These are phyloP conservation scores for Pachymerium ferrugineum DNA, from an alignment of 2,888 invertebrate genomes.

Conservation along the genomic window DNA sequence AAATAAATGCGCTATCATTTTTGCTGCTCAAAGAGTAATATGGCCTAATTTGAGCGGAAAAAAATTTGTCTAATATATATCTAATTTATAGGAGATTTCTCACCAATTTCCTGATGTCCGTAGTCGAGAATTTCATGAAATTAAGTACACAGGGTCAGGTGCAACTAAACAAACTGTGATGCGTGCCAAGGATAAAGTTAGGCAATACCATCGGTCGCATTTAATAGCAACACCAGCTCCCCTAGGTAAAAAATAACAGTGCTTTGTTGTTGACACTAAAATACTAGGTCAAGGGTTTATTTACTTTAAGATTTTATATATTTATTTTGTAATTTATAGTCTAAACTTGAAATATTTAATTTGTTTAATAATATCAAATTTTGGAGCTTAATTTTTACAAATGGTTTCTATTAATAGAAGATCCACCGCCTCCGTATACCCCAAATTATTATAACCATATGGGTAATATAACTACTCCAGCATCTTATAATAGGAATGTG, in stretches of 20 bases:
- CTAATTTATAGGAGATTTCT: slow-evolving; percentile 46
- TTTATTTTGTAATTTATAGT: neutral
- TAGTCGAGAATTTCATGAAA: slow-evolving; percentile 48
- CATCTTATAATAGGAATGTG: slow-evolving; percentile 27
- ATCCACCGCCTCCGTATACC: slow-evolving; percentile 44
- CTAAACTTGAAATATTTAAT: neutral
- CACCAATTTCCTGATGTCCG: slow-evolving; percentile 51
- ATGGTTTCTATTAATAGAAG: slow-evolving; percentile 36
- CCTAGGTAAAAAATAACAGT: neutral
- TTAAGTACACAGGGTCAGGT: slow-evolving; percentile 49
- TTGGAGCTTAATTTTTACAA: no score
- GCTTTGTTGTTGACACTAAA: neutral
- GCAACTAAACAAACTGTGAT: slow-evolving; percentile 46
- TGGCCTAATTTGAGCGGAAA: slow-evolving; percentile 34
- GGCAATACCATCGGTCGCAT: slow-evolving; percentile 41
- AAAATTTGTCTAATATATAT: neutral
- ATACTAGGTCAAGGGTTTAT: neutral
- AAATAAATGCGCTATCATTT: slow-evolving; percentile 50
- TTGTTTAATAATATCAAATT: neutral
- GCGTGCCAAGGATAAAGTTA: slow-evolving; percentile 45
- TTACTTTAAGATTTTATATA: no score
- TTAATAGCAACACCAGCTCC: slow-evolving; percentile 36
- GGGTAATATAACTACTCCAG: neutral
- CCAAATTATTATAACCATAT: slow-evolving; percentile 38
- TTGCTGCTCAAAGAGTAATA: slow-evolving; percentile 50